Conservation (phyloP, 2,888 invertebrate genomes). For the Melieria picta region DNA sequence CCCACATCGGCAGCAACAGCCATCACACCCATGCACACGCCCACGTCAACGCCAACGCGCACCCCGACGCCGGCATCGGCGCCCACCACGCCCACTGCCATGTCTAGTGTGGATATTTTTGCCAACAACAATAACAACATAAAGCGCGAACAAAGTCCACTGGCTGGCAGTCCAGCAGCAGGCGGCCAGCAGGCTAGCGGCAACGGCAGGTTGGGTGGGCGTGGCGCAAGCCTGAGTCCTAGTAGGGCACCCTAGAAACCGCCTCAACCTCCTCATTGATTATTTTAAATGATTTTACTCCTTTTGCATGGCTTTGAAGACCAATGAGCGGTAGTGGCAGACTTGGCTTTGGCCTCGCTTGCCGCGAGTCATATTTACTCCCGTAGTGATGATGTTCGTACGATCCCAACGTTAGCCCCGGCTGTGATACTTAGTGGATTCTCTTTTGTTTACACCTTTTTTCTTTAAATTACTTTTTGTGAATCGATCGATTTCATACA, state of each 20-base stretch:
- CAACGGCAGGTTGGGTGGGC: constrained; percentile 3
- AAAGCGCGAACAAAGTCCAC: constrained; percentile 27
- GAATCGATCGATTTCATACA: neutral
- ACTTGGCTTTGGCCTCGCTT: no score
- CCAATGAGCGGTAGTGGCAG: no score
- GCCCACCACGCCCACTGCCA: constrained; percentile 36
- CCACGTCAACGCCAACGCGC: constrained; percentile 20
- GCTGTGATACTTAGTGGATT: constrained; percentile 64
- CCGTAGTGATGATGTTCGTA: constrained; percentile 5
- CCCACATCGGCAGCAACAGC: constrained; percentile 31
- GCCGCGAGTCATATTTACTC: no score
- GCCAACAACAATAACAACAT: neutral
- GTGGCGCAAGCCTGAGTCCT: neutral
- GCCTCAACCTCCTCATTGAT: no score
- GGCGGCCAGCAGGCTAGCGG: neutral
- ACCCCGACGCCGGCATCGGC: neutral
- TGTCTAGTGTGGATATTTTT: neutral
- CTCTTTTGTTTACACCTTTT: constrained; percentile 8
- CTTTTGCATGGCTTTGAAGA: no score
- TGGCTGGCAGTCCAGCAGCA: constrained; percentile 1
- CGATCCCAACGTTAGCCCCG: constrained; percentile 63
- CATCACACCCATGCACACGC: constrained; percentile 26
- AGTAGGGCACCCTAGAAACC: neutral
- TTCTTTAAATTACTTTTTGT: neutral
- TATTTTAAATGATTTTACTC: no score